phyloP scores from a whole-genome alignment of 2,797 vertebrate species.

The Babyrousa celebensis region DNA sequence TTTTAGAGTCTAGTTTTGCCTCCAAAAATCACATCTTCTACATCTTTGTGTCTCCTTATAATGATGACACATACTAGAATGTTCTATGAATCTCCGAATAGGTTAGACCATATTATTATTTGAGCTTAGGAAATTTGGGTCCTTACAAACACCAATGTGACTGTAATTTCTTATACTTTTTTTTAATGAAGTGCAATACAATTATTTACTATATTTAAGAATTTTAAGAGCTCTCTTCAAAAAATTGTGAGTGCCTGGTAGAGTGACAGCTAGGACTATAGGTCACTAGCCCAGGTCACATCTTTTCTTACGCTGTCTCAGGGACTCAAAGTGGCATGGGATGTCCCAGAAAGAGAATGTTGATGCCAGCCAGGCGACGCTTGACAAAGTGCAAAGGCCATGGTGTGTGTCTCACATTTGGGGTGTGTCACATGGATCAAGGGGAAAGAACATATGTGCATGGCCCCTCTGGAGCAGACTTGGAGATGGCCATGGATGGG shows the following conservation, averaged over 20 bases:
- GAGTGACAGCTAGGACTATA: background rate
- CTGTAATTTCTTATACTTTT: constrained; percentile 2
- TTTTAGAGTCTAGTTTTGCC: background rate
- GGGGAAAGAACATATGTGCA: background rate
- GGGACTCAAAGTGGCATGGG: background rate
- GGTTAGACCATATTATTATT: background rate
- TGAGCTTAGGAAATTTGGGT: constrained; percentile 15
- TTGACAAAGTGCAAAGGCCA: background rate
- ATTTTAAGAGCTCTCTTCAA: constrained; percentile 24
- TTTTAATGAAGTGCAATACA: background rate
- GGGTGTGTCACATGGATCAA: rapidly evolving
- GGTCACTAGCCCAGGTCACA: background rate
- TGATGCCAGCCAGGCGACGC: background rate
- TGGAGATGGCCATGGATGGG: background rate
- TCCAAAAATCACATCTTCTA: background rate
- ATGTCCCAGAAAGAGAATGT: background rate
- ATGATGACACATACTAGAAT: background rate
- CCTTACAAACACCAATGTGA: background rate
- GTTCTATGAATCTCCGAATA: background rate
- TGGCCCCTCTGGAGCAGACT: rapidly evolving
- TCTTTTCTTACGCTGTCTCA: background rate
- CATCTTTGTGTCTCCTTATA: background rate
- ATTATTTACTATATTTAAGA: background rate
- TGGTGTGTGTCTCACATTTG: background rate
- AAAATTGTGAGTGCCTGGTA: background rate